These are phyloP conservation scores for Danio tinwini DNA, from an alignment of 2,797 vertebrate genomes.

Conservation along the genomic window DNA sequence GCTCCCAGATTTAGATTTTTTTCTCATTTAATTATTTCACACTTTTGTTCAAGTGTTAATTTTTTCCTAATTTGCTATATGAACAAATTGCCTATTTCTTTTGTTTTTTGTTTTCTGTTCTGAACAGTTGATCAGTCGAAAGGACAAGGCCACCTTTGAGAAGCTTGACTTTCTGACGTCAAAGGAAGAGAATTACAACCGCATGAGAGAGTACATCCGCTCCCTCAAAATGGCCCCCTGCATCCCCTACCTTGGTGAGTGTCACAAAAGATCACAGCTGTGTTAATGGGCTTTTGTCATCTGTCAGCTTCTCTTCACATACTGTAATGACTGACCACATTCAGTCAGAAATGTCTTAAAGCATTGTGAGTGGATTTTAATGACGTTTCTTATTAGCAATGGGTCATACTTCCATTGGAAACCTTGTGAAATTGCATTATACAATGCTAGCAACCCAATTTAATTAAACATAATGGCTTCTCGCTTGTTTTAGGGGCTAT, in stretches of 20 bases:
- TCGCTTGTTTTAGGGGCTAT: background rate
- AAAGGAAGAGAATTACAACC: slow-evolving; percentile 95
- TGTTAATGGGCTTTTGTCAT: background rate
- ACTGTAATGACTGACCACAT: background rate
- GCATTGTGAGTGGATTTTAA: background rate
- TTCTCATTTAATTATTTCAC: background rate
- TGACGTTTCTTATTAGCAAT: background rate
- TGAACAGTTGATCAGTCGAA: slow-evolving; percentile 89
- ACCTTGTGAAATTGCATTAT: background rate
- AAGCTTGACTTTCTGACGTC: slow-evolving; percentile 93
- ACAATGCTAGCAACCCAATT: background rate
- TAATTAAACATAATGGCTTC: background rate
- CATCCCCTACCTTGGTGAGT: slow-evolving; percentile 92
- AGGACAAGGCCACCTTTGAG: slow-evolving; percentile 93
- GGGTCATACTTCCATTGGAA: background rate
- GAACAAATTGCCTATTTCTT: background rate
- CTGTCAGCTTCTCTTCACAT: background rate
- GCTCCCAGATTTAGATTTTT: background rate
- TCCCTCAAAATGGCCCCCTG: slow-evolving; percentile 93
- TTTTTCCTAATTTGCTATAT: background rate
- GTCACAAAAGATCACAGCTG: background rate
- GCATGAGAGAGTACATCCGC: slow-evolving; percentile 90
- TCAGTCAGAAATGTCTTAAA: background rate
- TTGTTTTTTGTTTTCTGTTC: slow-evolving; percentile 31
- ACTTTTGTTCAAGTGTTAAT: background rate